Evolutionary conservation across 2,888 invertebrate species (phyloP).

Genomic region (Eristalinus sepulchralis): DNA sequence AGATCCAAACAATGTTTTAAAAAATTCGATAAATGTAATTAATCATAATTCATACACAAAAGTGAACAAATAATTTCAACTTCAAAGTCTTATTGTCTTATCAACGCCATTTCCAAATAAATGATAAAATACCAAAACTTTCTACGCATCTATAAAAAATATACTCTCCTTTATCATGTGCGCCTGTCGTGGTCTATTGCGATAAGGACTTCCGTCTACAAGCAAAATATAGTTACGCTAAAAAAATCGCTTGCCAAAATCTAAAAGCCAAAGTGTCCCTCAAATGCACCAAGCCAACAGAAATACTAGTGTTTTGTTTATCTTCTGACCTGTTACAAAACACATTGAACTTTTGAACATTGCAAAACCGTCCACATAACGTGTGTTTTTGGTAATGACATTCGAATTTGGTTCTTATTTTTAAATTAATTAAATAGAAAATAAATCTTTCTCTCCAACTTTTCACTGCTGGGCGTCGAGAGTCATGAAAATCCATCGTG

Average conservation of each 20-base stretch:
- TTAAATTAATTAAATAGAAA: slow-evolving; percentile 9
- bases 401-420: slow-evolving; percentile 23
- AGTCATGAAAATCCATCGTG: not conserved
- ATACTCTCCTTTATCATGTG: not conserved
- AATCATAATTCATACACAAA: no score
- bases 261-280: not conserved
- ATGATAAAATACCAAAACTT: no score
- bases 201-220: slow-evolving; percentile 7
- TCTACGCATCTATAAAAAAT: not conserved
- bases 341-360: not conserved
- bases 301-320: slow-evolving; percentile 3
- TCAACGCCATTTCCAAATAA: no score
- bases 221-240: not conserved
- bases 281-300: slow-evolving; percentile 2
- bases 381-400: slow-evolving; percentile 29
- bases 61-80: no score
- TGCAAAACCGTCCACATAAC: slow-evolving; percentile 8
- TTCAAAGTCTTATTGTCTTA: no score
- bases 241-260: slow-evolving; percentile 25
- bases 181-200: not conserved
- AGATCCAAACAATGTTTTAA: no score
- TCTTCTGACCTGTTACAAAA: slow-evolving; percentile 14
- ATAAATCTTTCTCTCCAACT: not conserved
- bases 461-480: not conserved
- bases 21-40: no score